A percentile compares a stretch with the other conserved stretches of the same genome.
Evolutionary conservation across 2,113 vertebrate species (phyloP).

Genomic region (Corvus moneduloides): DNA sequence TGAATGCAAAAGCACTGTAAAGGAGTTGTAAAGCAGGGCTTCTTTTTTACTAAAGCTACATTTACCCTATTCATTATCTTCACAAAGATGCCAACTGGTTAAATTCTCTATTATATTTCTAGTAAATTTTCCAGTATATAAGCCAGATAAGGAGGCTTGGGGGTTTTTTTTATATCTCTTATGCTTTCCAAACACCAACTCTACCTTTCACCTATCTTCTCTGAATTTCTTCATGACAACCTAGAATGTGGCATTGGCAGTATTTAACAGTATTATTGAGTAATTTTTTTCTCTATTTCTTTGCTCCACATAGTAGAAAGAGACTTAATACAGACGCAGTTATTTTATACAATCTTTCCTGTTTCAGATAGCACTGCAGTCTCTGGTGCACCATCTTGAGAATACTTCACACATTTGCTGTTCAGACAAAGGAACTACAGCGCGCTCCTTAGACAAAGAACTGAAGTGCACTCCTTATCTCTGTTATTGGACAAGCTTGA

Average conservation of each 20-base stretch:
- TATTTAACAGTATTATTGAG: neutral
- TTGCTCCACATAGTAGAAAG: neutral
- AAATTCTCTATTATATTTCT: neutral
- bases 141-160: neutral
- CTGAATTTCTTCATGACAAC: neutral
- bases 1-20: neutral
- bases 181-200: neutral
- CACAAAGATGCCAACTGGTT: neutral
- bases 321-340: neutral
- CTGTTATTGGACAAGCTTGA: neutral
- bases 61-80: neutral
- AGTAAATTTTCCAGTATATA: neutral
- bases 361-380: neutral
- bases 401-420: neutral
- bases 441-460: accelerated
- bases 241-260: neutral
- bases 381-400: neutral
- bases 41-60: neutral
- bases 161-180: neutral
- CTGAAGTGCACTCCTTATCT: neutral
- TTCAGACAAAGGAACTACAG: neutral
- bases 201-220: neutral
- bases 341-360: neutral
- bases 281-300: neutral
- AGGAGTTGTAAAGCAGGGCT: neutral